A percentile compares a stretch with the other conserved stretches of the same genome.
Evolutionary conservation across 2,113 vertebrate species (phyloP).

Genomic region (Lepisosteus oculatus): DNA sequence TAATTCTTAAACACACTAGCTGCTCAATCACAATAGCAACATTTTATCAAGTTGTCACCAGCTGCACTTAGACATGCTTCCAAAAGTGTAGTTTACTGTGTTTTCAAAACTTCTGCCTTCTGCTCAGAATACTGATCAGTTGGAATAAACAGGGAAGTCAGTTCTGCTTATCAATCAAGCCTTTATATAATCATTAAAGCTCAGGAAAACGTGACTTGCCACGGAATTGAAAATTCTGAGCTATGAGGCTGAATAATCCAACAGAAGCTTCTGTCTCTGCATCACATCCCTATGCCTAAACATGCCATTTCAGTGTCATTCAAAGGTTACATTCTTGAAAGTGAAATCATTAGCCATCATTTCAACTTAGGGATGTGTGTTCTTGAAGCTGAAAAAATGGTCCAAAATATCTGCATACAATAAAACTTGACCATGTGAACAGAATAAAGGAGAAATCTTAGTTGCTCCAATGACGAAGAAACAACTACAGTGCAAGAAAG

Average conservation of each 20-base stretch:
- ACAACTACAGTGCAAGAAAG: background rate
- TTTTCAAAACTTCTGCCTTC: background rate
- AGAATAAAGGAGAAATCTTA: too few relatives aligned
- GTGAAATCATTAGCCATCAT: background rate
- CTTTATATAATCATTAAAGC: background rate
- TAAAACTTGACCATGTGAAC: too few relatives aligned
- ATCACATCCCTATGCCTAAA: background rate
- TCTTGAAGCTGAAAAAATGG: background rate
- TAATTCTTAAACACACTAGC: too few relatives aligned
- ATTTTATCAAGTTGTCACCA: background rate
- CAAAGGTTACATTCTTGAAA: background rate
- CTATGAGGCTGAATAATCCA: background rate
- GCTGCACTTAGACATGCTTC: background rate
- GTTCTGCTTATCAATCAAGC: constrained; percentile 1
- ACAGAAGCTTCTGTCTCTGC: background rate
- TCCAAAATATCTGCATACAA: too few relatives aligned
- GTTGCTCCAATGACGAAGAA: background rate
- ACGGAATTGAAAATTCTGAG: background rate
- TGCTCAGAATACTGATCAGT: background rate
- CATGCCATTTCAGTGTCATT: background rate
- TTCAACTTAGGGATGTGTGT: background rate
- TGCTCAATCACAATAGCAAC: too few relatives aligned
- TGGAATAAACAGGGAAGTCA: background rate
- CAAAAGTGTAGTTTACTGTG: background rate
- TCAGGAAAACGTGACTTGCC: background rate